Conservation (phyloP, 2,113 vertebrate species). For the Ictalurus furcatus region DNA sequence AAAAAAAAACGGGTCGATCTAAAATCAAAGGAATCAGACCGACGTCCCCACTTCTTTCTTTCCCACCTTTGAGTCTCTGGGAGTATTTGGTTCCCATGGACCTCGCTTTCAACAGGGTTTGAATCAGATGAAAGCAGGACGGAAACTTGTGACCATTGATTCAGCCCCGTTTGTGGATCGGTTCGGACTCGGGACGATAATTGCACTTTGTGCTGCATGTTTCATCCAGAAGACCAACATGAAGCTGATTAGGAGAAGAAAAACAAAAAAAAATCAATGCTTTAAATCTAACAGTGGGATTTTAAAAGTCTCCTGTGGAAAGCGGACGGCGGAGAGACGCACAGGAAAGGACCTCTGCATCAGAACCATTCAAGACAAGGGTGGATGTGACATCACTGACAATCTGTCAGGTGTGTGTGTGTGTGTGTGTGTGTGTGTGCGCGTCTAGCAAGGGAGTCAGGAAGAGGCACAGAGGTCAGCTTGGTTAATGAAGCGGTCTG, state of each 20-base stretch:
- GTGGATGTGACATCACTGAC: not conserved
- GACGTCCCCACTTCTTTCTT: not conserved
- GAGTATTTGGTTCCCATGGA: slow-evolving; percentile 1
- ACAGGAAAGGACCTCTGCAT: not conserved
- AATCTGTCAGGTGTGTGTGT: slow-evolving; percentile 15
- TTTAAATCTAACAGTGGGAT: not conserved
- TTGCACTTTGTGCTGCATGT: not conserved
- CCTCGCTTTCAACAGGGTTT: not conserved
- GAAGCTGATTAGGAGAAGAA: not conserved
- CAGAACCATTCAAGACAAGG: not conserved
- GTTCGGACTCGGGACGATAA: not conserved
- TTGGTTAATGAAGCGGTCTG: slow-evolving; percentile 56
- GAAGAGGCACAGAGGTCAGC: slow-evolving; percentile 59
- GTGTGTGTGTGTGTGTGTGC: not conserved
- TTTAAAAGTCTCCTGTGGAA: not conserved
- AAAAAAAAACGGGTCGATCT: too few species aligned
- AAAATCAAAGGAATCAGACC: not conserved
- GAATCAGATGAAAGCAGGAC: not conserved
- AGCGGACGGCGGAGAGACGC: not conserved
- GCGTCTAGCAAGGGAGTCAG: not conserved
- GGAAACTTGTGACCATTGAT: not conserved
- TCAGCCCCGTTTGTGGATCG: not conserved
- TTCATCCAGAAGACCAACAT: not conserved
- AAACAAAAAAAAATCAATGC: not conserved
- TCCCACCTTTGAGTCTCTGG: slow-evolving; percentile 4